Conservation (phyloP, 2,797 vertebrate species). For the Lepus oiostolus region DNA sequence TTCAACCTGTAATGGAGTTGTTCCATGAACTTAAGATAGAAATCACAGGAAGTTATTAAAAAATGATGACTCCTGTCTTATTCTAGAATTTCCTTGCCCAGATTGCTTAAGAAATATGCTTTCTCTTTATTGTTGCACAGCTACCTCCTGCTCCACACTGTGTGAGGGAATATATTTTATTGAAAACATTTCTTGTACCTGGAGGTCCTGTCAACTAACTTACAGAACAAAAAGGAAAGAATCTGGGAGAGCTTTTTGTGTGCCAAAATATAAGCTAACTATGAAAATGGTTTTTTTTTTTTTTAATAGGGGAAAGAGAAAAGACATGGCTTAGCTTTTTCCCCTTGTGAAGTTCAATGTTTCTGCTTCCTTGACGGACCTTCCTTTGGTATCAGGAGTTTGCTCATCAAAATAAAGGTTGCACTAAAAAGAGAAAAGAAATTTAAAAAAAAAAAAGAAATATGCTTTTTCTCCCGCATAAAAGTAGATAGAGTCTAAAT, state of each 20-base stretch:
- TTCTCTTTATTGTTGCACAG: slow-evolving; percentile 74
- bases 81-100: slow-evolving; percentile 59
- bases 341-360: neutral
- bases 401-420: slow-evolving; percentile 32
- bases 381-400: slow-evolving; percentile 6
- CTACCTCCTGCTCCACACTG: slow-evolving; percentile 50
- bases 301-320: neutral
- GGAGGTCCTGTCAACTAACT: slow-evolving; percentile 73
- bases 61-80: slow-evolving; percentile 1
- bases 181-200: slow-evolving; percentile 84
- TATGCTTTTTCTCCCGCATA: neutral
- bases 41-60: slow-evolving; percentile 45
- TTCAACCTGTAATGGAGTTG: neutral
- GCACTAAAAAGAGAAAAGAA: neutral
- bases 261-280: neutral
- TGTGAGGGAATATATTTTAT: slow-evolving; percentile 79
- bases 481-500: slow-evolving; percentile 69
- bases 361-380: neutral
- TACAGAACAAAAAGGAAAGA: slow-evolving; percentile 61
- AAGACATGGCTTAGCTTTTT: neutral
- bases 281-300: too few species aligned
- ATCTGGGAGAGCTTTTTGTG: slow-evolving; percentile 27
- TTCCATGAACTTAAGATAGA: slow-evolving; percentile 30
- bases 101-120: slow-evolving; percentile 33
- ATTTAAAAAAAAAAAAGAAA: too few species aligned